phyloP scores from a whole-genome alignment of 2,888 invertebrate species.

The Sesia bembeciformis region DNA sequence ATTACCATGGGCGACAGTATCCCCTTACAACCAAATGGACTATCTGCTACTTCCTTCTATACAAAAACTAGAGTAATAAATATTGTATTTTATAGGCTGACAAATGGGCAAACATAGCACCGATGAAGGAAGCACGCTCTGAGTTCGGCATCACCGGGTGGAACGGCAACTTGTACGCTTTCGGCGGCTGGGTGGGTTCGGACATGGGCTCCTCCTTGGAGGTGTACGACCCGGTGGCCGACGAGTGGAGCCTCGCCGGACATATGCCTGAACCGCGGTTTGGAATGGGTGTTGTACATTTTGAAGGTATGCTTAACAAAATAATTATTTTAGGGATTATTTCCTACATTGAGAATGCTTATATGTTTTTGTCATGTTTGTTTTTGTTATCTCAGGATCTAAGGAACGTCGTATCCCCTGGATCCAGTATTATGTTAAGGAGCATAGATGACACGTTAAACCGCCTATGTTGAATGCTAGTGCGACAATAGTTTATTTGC shows the following conservation, averaged over 20 bases:
- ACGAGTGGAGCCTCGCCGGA: conserved; percentile 85
- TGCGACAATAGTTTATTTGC: too few relatives aligned
- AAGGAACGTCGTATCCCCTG: too few relatives aligned
- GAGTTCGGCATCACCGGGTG: conserved; percentile 91
- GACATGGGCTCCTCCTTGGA: conserved; percentile 93
- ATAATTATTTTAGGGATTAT: too few relatives aligned
- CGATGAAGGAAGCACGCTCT: conserved; percentile 89
- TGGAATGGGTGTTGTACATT: conserved; percentile 92
- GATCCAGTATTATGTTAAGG: too few relatives aligned
- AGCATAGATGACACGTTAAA: too few relatives aligned
- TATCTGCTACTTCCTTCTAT: neutral
- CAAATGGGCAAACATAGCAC: conserved; percentile 76
- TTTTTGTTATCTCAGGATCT: too few relatives aligned
- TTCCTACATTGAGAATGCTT: too few relatives aligned
- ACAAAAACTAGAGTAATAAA: neutral
- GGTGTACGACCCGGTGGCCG: conserved; percentile 85
- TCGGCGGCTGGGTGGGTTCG: conserved; percentile 95
- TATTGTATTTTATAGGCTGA: conserved; percentile 40
- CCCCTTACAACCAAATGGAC: too few relatives aligned
- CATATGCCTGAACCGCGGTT: conserved; percentile 89
- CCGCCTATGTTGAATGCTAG: too few relatives aligned
- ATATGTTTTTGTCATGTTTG: too few relatives aligned
- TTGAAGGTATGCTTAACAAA: conserved; percentile 73
- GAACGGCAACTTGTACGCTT: conserved; percentile 87
- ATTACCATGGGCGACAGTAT: too few relatives aligned